phyloP scores from a whole-genome alignment of 2,797 vertebrate genomes.

The Champsocephalus gunnari region DNA sequence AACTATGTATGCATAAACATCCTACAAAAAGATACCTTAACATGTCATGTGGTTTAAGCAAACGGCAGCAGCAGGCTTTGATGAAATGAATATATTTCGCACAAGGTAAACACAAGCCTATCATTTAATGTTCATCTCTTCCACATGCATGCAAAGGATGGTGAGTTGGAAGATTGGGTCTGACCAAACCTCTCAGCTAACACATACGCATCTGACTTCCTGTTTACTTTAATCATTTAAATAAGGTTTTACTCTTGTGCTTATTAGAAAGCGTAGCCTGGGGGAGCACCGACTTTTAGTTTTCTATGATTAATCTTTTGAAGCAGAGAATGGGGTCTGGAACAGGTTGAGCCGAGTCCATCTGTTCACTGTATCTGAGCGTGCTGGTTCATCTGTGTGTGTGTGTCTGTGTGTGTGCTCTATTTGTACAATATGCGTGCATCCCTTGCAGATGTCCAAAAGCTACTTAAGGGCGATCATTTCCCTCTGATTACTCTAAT shows the following conservation, averaged over 20 bases:
- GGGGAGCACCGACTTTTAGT: constrained; percentile 41
- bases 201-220: constrained; percentile 46
- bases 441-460: constrained; percentile 73
- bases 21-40: not conserved
- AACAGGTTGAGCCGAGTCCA: constrained; percentile 63
- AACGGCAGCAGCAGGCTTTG: constrained; percentile 9
- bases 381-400: constrained; percentile 13
- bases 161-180: constrained; percentile 2
- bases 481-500: constrained; percentile 79
- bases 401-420: constrained; percentile 7
- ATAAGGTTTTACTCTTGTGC: constrained; percentile 36
- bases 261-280: constrained; percentile 37
- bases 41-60: not conserved
- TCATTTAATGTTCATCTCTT: constrained; percentile 27
- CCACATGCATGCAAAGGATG: constrained; percentile 12
- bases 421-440: constrained; percentile 44
- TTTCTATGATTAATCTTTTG: constrained; percentile 60
- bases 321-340: constrained; percentile 51
- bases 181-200: constrained; percentile 22
- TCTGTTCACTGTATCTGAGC: constrained; percentile 71
- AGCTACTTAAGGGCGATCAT: constrained; percentile 76
- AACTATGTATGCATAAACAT: constrained; percentile 1
- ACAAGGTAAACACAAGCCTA: constrained; percentile 28
- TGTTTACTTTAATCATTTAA: constrained; percentile 49
- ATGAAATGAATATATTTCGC: not conserved